Base-by-base conservation (phyloP, 2,113 vertebrate species). In the Vanacampus margaritifer region DNA sequence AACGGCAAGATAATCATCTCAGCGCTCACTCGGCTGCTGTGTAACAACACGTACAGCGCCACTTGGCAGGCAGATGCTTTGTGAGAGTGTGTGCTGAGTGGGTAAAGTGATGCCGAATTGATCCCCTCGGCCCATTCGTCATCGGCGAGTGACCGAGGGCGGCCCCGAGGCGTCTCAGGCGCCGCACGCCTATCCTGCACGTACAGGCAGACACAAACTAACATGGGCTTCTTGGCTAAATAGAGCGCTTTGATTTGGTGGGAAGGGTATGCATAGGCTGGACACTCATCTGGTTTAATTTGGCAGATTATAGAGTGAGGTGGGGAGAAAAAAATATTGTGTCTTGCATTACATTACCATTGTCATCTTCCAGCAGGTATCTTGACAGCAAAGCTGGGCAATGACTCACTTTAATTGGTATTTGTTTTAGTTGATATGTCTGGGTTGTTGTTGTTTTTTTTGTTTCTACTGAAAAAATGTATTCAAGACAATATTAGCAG, bases 1-100 rank as follows among this genome's bases (percentile, higher is more conserved):
- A 74, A 80, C 67, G 84, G 64, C 79, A 72, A 75, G 79, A 86
- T 81, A 78, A 87, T 75, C 71, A 84, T 77, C 82, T 80, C 72
- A 58, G 63, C 62, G 59, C 66, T 79, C 59, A 72, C 72, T 69
- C 59, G 13, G 67, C 74, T 74, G 82, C 75, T 76, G 58, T 85
- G 84, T 75, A 86, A 84, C 74, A 73, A 82, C 82, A 81, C 66
- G 80, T 72, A 85, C 79, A 65, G 79, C 35, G 67, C 65, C 72
- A 66, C 75, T 79, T 75, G 74, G 75, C 78, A 80, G 53, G 64
- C 53, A 70, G 63, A 81, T 54, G 72, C 69, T 75, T 46, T 69
- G 70, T 46, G 60, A 75, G 79, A 41, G 70, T 41, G 75, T 78
- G 59, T 73, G 70, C 73, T 32, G 69, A 81, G 84, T 75, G 11